These are phyloP conservation scores for Drosophila nigromelanica DNA, from an alignment of 1,140 invertebrate species.

Conservation along the genomic window DNA sequence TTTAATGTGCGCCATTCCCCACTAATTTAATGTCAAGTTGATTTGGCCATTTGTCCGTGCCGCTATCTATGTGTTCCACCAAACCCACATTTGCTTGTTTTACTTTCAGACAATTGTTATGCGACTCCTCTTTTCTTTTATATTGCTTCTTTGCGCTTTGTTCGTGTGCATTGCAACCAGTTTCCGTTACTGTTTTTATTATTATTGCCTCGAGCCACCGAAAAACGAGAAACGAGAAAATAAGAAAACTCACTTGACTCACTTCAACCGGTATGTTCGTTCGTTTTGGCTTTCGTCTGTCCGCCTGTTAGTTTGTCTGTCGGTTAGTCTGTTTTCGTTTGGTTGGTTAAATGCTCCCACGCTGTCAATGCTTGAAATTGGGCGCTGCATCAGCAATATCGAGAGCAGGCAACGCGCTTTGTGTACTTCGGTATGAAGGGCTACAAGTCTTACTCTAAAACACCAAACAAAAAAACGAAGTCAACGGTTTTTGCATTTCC, in stretches of 20 bases:
- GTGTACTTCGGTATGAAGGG: not conserved
- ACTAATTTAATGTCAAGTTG: slow-evolving; percentile 72
- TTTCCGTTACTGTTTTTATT: slow-evolving; percentile 75
- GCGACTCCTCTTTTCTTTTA: slow-evolving; percentile 48
- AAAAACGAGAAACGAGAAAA: slow-evolving; percentile 24
- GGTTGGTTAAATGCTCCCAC: slow-evolving; percentile 68
- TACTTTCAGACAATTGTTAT: slow-evolving; percentile 65
- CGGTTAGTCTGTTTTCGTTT: slow-evolving; percentile 34
- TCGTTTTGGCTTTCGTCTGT: not conserved
- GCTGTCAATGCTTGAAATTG: slow-evolving; percentile 72
- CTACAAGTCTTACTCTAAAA: not conserved
- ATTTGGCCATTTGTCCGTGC: slow-evolving; percentile 44
- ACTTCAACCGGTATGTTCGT: slow-evolving; percentile 13
- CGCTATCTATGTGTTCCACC: not conserved
- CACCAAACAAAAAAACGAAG: slow-evolving; percentile 4
- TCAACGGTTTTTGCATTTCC: slow-evolving; percentile 20
- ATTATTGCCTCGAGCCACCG: slow-evolving; percentile 65
- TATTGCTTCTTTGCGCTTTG: slow-evolving; percentile 44
- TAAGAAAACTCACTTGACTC: slow-evolving; percentile 68
- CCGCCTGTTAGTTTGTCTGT: slow-evolving; percentile 11
- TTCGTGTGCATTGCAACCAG: slow-evolving; percentile 61
- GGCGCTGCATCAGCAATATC: slow-evolving; percentile 34
- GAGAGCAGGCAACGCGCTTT: slow-evolving; percentile 18
- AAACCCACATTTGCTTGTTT: slow-evolving; percentile 27
- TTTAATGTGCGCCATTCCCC: slow-evolving; percentile 53